phyloP scores from a whole-genome alignment of 2,888 invertebrate species.

The Dryobota labecula region DNA sequence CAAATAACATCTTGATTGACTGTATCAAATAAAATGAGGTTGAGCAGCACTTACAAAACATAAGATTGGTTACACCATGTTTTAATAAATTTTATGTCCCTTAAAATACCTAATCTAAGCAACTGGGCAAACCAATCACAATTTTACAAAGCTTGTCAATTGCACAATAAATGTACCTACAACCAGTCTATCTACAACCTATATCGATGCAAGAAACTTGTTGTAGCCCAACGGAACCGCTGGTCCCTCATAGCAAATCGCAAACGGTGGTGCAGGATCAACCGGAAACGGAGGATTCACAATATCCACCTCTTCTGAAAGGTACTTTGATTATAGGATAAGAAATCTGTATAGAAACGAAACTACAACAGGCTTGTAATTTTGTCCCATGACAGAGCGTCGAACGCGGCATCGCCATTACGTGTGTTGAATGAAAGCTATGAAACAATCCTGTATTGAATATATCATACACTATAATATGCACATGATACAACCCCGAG shows the following conservation, averaged over 20 bases:
- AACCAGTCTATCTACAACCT: background rate
- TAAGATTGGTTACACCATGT: background rate
- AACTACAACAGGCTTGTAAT: no score
- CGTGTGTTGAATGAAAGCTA: no score
- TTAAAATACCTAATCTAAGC: conserved; percentile 32
- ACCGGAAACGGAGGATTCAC: conserved; percentile 85
- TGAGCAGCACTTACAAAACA: background rate
- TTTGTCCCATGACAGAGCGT: no score
- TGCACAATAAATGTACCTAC: conserved; percentile 51
- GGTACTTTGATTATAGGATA: conserved; percentile 70
- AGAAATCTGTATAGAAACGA: conserved; percentile 12
- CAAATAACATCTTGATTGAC: background rate
- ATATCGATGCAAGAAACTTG: conserved; percentile 48
- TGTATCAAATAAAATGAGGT: background rate
- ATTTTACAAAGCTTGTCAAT: conserved; percentile 45
- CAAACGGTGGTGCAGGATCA: conserved; percentile 83
- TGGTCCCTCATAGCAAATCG: conserved; percentile 88
- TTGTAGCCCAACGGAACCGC: conserved; percentile 86
- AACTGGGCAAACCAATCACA: conserved; percentile 44
- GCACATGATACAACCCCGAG: no score
- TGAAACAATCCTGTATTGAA: background rate
- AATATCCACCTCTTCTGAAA: conserved; percentile 89
- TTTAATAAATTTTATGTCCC: background rate
- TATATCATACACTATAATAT: background rate
- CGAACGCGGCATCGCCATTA: no score